phyloP scores from a whole-genome alignment of 2,797 vertebrate species.

The Meriones psammophilus region DNA sequence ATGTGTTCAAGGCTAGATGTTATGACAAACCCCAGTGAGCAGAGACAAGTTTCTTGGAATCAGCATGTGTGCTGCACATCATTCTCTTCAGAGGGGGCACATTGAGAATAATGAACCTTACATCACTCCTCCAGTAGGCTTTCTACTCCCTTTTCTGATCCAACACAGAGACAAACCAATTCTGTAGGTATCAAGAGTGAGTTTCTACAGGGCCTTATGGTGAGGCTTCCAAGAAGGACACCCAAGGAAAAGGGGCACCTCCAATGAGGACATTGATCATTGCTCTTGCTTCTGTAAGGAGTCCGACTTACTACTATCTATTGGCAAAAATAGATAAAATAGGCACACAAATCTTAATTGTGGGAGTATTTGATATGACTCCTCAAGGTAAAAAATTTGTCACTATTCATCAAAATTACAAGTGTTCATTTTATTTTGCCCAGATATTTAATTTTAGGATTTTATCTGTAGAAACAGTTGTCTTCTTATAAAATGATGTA shows the following conservation, averaged over 20 bases:
- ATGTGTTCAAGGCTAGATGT: slow-evolving; percentile 40
- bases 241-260: background rate
- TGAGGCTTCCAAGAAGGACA: background rate
- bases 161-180: background rate
- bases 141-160: slow-evolving; percentile 59
- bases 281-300: slow-evolving; percentile 11
- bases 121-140: slow-evolving; percentile 67
- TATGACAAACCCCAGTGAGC: slow-evolving; percentile 18
- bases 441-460: slow-evolving; percentile 45
- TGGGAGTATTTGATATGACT: slow-evolving; percentile 4
- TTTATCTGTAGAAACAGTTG: slow-evolving; percentile 55
- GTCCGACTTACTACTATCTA: background rate
- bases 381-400: slow-evolving; percentile 39
- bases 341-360: background rate
- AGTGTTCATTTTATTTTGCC: slow-evolving; percentile 31
- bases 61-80: slow-evolving; percentile 24
- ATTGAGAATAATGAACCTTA: slow-evolving; percentile 76
- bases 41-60: slow-evolving; percentile 73
- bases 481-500: background rate
- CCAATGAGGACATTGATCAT: background rate
- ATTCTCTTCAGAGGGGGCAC: slow-evolving; percentile 60
- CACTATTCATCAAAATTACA: slow-evolving; percentile 59
- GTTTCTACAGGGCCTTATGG: background rate
- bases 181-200: slow-evolving; percentile 26
- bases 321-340: slow-evolving; percentile 21